Percentiles rank a stretch among this genome's conserved stretches.
Evolutionary conservation across 1,140 invertebrate genomes (phyloP).

Genomic region (Drosophila takahashii): DNA sequence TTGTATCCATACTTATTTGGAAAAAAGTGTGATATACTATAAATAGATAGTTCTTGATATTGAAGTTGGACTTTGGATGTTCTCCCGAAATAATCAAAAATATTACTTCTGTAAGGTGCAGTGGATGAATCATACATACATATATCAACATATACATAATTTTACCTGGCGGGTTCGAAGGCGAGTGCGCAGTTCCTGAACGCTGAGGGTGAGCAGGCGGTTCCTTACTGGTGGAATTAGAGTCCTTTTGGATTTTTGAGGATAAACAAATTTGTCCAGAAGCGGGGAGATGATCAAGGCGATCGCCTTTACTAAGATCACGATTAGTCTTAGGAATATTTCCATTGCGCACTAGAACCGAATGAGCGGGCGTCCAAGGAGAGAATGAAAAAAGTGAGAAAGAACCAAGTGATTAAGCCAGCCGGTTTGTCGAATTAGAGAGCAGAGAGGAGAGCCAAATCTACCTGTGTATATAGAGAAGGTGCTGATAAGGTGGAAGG

Average conservation of each 20-base stretch:
- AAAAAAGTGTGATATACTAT: too few species aligned
- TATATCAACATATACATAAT: not conserved
- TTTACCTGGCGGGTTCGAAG: constrained; percentile 47
- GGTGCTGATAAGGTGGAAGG: not conserved
- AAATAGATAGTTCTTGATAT: not conserved
- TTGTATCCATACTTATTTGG: too few species aligned
- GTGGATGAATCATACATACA: too few species aligned
- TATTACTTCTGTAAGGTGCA: too few species aligned
- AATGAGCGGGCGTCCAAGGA: not conserved
- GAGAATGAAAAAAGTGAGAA: constrained; percentile 6
- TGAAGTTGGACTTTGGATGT: not conserved
- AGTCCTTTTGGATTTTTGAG: not conserved
- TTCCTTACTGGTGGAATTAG: constrained; percentile 44
- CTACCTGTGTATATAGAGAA: not conserved
- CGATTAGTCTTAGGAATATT: constrained; percentile 53
- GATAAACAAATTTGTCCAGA: constrained; percentile 2
- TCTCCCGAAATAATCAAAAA: not conserved
- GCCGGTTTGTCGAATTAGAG: constrained; percentile 1
- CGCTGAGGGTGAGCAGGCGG: constrained; percentile 42
- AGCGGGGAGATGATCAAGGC: constrained; percentile 25
- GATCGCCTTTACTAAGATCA: constrained; percentile 48
- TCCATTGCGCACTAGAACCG: constrained; percentile 45
- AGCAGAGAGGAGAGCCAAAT: not conserved
- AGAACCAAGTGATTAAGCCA: not conserved
- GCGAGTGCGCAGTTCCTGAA: constrained; percentile 50